Conservation (phyloP, 1,140 invertebrate genomes). For the Pogonus chalceus region DNA sequence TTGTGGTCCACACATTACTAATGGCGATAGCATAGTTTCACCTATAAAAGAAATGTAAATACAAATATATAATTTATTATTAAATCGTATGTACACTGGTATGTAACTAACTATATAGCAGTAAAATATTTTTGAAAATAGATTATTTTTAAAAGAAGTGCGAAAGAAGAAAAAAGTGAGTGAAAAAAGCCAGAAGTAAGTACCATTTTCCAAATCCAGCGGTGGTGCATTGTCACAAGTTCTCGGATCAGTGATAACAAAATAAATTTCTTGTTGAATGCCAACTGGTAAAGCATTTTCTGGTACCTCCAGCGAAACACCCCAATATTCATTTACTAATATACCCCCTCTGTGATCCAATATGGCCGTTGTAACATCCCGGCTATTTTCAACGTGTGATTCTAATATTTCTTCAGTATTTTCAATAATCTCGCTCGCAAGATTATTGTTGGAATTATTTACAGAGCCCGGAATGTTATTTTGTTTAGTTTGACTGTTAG, state of each 20-base stretch:
- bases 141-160: neutral
- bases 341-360: conserved; percentile 72
- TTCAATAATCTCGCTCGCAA: too few relatives aligned
- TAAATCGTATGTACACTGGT: conserved; percentile 27
- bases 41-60: conserved; percentile 44
- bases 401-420: conserved; percentile 8
- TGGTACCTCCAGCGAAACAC: conserved; percentile 81
- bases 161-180: conserved; percentile 10
- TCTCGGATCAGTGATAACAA: conserved; percentile 74
- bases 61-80: neutral
- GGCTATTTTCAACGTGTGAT: conserved; percentile 15
- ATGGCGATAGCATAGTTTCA: conserved; percentile 82
- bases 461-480: neutral
- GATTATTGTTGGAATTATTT: too few relatives aligned
- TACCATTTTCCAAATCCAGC: conserved; percentile 81
- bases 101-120: conserved; percentile 24
- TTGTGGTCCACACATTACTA: conserved; percentile 92
- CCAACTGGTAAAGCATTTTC: conserved; percentile 72
- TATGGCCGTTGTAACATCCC: conserved; percentile 50
- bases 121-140: neutral
- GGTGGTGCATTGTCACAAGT: conserved; percentile 64
- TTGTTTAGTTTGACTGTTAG: neutral
- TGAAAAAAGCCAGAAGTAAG: conserved; percentile 20
- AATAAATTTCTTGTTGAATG: conserved; percentile 83
- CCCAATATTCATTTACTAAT: conserved; percentile 75